Base-by-base conservation (phyloP, 2,888 invertebrate species). In the Leptopilina drosophilae region DNA sequence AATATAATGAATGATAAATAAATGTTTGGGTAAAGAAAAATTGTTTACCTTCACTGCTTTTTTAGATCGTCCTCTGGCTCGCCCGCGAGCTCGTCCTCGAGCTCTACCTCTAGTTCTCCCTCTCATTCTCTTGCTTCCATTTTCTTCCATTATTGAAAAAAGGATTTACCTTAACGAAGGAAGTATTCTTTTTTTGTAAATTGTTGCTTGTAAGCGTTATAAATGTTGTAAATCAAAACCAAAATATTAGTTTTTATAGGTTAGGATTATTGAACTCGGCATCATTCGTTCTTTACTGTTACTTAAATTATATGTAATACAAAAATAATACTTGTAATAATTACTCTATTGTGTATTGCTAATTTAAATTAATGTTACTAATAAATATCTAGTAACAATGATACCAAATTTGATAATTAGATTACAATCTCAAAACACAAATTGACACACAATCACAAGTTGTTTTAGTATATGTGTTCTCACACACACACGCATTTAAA, bases 21-120 rank as follows among this genome's bases (percentile, higher is more conserved):
- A 53, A 69, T 40, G 8, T 3, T n/a, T 6, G 8, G 42, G 42
- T 8, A 62, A 65, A 53, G 15, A 15, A 64, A 76, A 64, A 76
- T 8, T 42, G 42, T 42, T 42, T 87, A 95, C 95, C 92, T 96
- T 96, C 0, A 94, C 93, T 76, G 95, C 95, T 90, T 96, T 97
- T 90, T 95, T 96, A 8, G 95, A 95, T 83, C 96, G 93, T 53
- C 95, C 95, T 80, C 95, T 93, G 12, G 95, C 94, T 33, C 89
- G 85, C n/a, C 95, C 95, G 75, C 95, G 92, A 59, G 96, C 95
- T 82, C 96, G 93, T 77, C 96, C 96, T 53, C 96, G 94, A 40
- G 96, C 96, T 56, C 96, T 93, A n/a, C 96, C 96, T 53, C 96
- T 94, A 73, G 96, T 95, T 87, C 96, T 93, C 26, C 96, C 96